Conservation (phyloP, 2,113 vertebrate species). For the Osmerus mordax region DNA sequence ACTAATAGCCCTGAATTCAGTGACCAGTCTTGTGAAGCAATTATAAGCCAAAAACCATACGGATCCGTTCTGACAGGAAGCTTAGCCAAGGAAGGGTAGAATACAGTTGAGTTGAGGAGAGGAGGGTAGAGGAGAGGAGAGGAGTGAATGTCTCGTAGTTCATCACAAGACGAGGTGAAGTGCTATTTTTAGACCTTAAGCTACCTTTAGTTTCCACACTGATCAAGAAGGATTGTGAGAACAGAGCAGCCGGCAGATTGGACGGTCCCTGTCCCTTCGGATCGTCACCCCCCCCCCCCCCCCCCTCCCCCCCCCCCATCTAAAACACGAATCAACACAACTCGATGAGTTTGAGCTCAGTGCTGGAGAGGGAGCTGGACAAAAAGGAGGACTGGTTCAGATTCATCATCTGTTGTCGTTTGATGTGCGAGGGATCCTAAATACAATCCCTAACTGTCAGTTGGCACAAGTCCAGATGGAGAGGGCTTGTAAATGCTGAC, state of each 20-base stretch:
- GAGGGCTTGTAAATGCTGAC: background rate
- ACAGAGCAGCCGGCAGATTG: constrained; percentile 47
- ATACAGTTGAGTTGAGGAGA: no score
- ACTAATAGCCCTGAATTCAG: constrained; percentile 67
- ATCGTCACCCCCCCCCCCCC: constrained; percentile 22
- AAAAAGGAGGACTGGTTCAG: no score
- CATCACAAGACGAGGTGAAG: background rate
- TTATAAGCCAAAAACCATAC: constrained; percentile 52
- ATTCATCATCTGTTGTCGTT: no score
- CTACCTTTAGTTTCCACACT: constrained; percentile 36
- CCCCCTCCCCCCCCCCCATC: no score
- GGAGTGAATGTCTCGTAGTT: no score
- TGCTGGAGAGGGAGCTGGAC: no score
- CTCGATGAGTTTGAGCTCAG: no score
- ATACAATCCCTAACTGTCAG: no score
- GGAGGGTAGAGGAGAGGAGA: no score
- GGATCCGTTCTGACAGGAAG: constrained; percentile 30
- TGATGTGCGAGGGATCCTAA: no score
- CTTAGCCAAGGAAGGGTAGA: background rate
- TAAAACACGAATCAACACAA: no score
- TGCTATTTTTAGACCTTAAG: constrained; percentile 52
- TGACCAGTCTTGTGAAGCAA: constrained; percentile 62
- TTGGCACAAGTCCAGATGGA: no score
- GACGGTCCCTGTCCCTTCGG: constrained; percentile 34
- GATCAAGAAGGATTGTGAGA: constrained; percentile 41